phyloP scores from a whole-genome alignment of 2,113 vertebrate species.

The Lagopus leucura region DNA sequence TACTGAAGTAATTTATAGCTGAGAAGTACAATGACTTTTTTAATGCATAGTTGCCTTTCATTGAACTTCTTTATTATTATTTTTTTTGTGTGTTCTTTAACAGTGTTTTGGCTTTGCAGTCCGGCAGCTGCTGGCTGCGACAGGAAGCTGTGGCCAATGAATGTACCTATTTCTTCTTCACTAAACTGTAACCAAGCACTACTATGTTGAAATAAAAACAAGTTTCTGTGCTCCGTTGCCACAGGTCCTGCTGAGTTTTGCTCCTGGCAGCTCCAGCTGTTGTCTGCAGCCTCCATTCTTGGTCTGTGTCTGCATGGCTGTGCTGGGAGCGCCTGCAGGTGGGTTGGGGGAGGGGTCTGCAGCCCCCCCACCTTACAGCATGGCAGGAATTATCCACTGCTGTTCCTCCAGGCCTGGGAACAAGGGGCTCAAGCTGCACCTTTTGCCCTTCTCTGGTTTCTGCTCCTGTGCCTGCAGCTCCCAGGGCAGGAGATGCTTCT shows the following conservation, averaged over 20 bases:
- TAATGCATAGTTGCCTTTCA: conserved; percentile 78
- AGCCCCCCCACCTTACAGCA: too few species aligned
- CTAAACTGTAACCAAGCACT: conserved; percentile 89
- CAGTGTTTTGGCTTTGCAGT: conserved; percentile 70
- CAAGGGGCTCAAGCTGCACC: accelerated
- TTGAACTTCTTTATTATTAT: neutral
- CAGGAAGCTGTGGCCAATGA: conserved; percentile 84
- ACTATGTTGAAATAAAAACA: conserved; percentile 85
- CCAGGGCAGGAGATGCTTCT: neutral
- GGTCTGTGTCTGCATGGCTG: neutral
- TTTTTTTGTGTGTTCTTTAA: conserved; percentile 60
- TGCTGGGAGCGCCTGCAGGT: neutral
- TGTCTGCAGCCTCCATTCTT: neutral
- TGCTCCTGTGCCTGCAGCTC: accelerated
- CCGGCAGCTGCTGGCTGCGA: conserved; percentile 61
- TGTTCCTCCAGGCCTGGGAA: neutral
- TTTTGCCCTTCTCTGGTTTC: accelerated
- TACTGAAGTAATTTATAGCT: conserved; percentile 78
- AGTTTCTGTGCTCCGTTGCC: conserved; percentile 31
- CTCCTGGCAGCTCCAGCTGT: neutral
- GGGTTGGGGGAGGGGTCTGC: accelerated
- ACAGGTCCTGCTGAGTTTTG: neutral
- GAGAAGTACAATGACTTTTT: conserved; percentile 68
- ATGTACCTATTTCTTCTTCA: conserved; percentile 87
- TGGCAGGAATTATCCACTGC: accelerated